Conservation (phyloP, 2,888 invertebrate species). For the Chorisops tibialis region DNA sequence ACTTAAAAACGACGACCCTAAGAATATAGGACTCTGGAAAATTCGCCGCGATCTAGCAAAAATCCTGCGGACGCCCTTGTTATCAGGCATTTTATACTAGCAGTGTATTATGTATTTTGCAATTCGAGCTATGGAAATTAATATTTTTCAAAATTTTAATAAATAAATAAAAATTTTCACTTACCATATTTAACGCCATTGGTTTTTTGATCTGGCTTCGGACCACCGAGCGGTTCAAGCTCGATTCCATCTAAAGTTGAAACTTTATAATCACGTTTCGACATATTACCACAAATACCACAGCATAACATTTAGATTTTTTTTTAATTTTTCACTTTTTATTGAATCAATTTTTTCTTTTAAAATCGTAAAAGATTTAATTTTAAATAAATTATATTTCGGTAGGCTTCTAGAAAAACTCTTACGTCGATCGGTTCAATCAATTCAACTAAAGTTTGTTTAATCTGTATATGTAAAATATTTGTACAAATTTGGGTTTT, state of each 20-base stretch:
- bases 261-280: slow-evolving; percentile 51
- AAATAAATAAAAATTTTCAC: slow-evolving; percentile 32
- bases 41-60: no score
- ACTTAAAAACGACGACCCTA: no score
- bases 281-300: slow-evolving; percentile 51
- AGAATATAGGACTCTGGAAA: no score
- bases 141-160: no score
- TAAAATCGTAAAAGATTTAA: no score
- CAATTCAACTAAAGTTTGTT: neutral
- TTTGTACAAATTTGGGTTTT: no score
- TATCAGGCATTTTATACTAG: no score
- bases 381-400: no score
- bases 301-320: slow-evolving; percentile 48
- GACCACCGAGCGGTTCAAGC: slow-evolving; percentile 50
- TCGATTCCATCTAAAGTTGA: slow-evolving; percentile 51
- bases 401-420: neutral
- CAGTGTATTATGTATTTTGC: no score
- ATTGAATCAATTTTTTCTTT: neutral
- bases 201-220: slow-evolving; percentile 40
- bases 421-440: neutral
- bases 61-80: no score
- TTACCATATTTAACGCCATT: slow-evolving; percentile 51
- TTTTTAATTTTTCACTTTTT: neutral
- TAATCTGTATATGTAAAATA: neutral
- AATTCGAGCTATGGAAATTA: no score